Percentiles rank a stretch among this genome's conserved stretches.
Conservation (phyloP, 2,797 vertebrate genomes). For the Hypotaenidia okinawae region DNA sequence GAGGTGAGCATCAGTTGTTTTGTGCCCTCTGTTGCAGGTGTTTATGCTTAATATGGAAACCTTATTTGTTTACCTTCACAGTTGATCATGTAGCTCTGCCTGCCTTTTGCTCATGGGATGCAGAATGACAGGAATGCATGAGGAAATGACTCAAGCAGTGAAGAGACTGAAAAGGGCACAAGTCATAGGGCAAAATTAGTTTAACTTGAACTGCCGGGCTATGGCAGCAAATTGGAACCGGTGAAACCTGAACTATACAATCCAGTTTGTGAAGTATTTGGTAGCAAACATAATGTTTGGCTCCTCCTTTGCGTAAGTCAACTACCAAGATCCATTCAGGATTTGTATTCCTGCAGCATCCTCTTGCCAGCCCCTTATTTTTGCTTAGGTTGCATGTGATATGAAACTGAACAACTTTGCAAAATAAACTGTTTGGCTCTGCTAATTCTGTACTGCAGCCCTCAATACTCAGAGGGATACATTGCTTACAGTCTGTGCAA, state of each 20-base stretch:
- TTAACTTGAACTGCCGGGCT: neutral
- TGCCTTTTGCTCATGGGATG: neutral
- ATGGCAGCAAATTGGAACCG: neutral
- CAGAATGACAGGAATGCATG: neutral
- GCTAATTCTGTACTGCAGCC: neutral
- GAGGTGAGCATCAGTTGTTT: neutral
- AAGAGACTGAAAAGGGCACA: neutral
- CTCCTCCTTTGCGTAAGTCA: neutral
- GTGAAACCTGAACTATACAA: neutral
- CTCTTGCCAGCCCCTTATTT: neutral
- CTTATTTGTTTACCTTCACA: neutral
- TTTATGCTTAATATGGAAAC: neutral
- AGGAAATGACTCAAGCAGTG: neutral
- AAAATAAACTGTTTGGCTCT: neutral
- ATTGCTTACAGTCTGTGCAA: neutral
- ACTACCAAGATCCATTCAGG: neutral
- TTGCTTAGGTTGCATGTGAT: neutral
- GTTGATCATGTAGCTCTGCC: neutral
- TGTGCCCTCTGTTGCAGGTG: neutral
- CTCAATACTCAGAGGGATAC: neutral
- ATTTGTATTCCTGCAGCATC: neutral
- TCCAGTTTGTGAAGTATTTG: neutral
- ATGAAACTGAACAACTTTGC: neutral
- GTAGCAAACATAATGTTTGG: neutral
- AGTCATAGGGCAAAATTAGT: neutral